These are phyloP conservation scores for Campylomormyrus numenius DNA, from an alignment of 2,113 vertebrate genomes.

Conservation along the genomic window DNA sequence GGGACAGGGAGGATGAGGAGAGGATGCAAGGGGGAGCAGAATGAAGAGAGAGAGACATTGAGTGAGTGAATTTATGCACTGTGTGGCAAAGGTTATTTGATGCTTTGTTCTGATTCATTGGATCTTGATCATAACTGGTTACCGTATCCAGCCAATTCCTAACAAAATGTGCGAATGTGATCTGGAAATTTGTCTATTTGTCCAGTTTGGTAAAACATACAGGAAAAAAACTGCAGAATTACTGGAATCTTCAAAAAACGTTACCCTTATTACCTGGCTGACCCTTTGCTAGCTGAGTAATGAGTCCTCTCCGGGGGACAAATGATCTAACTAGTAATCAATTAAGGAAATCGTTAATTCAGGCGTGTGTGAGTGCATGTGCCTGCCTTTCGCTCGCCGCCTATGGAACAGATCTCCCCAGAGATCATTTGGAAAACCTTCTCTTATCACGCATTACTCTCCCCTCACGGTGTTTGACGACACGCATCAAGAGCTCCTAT, in stretches of 20 bases:
- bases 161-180: neutral
- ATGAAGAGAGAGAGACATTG: neutral
- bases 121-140: neutral
- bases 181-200: neutral
- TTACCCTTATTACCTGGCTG: neutral
- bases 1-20: neutral
- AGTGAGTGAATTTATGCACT: neutral
- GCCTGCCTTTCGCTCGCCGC: neutral
- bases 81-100: neutral
- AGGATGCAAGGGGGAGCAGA: neutral
- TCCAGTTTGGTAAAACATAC: neutral
- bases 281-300: neutral
- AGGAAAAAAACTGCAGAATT: neutral
- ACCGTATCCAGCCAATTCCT: neutral
- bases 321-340: neutral
- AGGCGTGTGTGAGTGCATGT: neutral
- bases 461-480: neutral
- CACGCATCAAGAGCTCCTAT: neutral
- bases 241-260: neutral
- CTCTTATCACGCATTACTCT: neutral
- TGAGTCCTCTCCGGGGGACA: neutral
- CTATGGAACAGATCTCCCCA: neutral
- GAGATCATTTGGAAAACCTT: neutral
- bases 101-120: neutral
- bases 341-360: neutral